A percentile compares a stretch with the other conserved stretches of the same genome.
These are phyloP conservation scores for Spermophilus dauricus DNA, from an alignment of 2,113 vertebrate genomes.

Conservation along the genomic window DNA sequence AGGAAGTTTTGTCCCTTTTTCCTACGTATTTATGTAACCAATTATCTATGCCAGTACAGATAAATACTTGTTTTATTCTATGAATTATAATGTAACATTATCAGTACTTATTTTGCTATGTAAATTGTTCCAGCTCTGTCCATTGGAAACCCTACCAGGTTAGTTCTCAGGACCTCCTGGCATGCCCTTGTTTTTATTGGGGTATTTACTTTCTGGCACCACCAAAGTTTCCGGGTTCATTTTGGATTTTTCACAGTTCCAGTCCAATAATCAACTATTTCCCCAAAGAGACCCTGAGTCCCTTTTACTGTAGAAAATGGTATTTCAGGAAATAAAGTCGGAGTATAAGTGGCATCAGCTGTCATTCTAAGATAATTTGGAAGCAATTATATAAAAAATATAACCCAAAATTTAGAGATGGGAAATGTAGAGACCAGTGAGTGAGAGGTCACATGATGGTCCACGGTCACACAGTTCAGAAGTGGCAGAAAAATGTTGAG, in stretches of 20 bases:
- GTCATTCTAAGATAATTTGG: neutral
- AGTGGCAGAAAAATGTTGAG: conserved; percentile 3
- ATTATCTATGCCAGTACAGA: neutral
- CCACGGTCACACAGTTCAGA: neutral
- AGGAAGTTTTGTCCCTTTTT: neutral
- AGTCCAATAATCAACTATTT: neutral
- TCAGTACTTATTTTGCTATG: neutral
- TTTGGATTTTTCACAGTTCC: neutral
- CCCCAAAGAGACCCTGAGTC: neutral
- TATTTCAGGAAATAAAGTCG: neutral
- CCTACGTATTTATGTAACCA: neutral
- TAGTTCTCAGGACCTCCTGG: neutral
- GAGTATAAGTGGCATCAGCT: neutral
- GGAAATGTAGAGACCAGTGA: neutral
- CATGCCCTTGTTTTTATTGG: neutral
- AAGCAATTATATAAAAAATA: neutral
- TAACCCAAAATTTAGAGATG: neutral
- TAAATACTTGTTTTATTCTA: neutral
- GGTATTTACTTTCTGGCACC: neutral
- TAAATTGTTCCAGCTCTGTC: neutral
- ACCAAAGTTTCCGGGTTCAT: neutral
- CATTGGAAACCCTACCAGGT: neutral
- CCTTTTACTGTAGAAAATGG: neutral
- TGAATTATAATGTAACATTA: neutral
- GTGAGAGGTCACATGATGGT: neutral